These are phyloP conservation scores for Chrysaora quinquecirrha DNA, from an alignment of 30 jellyfish, hydroid and myxozoan species.

Conservation along the genomic window DNA sequence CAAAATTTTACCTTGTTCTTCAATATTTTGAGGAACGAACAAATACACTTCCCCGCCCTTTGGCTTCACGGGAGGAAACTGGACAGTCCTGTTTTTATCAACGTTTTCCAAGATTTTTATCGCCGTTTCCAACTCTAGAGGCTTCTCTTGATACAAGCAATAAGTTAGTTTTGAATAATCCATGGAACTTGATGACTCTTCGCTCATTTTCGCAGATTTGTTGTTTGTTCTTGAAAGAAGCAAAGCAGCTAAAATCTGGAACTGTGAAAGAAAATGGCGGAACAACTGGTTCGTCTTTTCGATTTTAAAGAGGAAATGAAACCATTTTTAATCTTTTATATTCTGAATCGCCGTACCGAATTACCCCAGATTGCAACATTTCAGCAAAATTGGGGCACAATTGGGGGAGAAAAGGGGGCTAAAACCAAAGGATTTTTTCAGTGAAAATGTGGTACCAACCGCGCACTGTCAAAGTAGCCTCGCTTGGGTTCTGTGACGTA, in stretches of 20 bases:
- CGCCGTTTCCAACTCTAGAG: slow-evolving; percentile 86
- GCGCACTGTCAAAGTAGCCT: too few species aligned
- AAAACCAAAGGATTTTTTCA: too few species aligned
- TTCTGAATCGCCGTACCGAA: too few species aligned
- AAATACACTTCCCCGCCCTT: slow-evolving; percentile 90
- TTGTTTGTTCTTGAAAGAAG: too few species aligned
- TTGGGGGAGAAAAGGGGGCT: too few species aligned
- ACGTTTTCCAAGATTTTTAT: slow-evolving; percentile 79
- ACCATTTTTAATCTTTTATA: too few species aligned
- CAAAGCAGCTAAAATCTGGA: slow-evolving; percentile 54
- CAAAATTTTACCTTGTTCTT: slow-evolving; percentile 97
- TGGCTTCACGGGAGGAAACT: slow-evolving; percentile 89
- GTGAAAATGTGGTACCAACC: too few species aligned
- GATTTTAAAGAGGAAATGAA: too few species aligned
- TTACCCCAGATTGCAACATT: too few species aligned
- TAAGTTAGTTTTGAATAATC: slow-evolving; percentile 50
- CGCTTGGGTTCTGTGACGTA: too few species aligned
- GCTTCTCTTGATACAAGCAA: slow-evolving; percentile 69
- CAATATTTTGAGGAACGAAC: slow-evolving; percentile 63
- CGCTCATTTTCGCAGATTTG: too few species aligned
- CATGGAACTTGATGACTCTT: slow-evolving; percentile 47
- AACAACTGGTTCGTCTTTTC: slow-evolving; percentile 57
- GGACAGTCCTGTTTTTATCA: slow-evolving; percentile 66
- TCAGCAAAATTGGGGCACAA: too few species aligned
- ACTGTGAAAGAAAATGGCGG: slow-evolving; percentile 69